phyloP scores from a whole-genome alignment of 2,113 vertebrate species.

The Hystrix brachyura region DNA sequence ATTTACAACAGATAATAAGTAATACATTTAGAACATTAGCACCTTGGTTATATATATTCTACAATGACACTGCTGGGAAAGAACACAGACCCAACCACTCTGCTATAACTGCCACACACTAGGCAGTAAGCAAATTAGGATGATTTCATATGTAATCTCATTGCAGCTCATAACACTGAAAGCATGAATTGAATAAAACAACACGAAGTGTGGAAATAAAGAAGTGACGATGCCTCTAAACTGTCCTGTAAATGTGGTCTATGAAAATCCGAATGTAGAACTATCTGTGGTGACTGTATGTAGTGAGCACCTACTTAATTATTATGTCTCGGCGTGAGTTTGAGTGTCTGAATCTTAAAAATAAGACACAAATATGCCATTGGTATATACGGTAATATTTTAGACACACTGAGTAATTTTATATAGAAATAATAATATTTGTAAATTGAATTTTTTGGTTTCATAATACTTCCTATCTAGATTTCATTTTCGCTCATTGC shows the following conservation, averaged over 20 bases:
- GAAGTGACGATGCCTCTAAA: background rate
- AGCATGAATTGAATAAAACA: background rate
- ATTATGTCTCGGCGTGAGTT: background rate
- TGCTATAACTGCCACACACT: background rate
- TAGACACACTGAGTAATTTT: background rate
- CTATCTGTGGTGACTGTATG: background rate
- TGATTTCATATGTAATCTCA: background rate
- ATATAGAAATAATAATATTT: background rate
- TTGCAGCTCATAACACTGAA: background rate
- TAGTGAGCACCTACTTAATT: background rate
- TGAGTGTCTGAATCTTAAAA: slow-evolving; percentile 22
- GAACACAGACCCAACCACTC: background rate
- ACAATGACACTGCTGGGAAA: background rate
- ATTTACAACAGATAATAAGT: background rate
- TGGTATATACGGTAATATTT: background rate
- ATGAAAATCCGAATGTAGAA: background rate
- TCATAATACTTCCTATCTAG: background rate
- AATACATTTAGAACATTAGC: background rate
- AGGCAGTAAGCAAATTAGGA: background rate
- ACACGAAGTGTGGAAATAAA: background rate
- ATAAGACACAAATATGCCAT: background rate
- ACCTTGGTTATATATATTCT: background rate
- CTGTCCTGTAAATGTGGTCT: background rate
- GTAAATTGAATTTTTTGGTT: background rate
- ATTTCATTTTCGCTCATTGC: background rate